Conservation (phyloP, 2,888 invertebrate genomes). For the Spisula solida region DNA sequence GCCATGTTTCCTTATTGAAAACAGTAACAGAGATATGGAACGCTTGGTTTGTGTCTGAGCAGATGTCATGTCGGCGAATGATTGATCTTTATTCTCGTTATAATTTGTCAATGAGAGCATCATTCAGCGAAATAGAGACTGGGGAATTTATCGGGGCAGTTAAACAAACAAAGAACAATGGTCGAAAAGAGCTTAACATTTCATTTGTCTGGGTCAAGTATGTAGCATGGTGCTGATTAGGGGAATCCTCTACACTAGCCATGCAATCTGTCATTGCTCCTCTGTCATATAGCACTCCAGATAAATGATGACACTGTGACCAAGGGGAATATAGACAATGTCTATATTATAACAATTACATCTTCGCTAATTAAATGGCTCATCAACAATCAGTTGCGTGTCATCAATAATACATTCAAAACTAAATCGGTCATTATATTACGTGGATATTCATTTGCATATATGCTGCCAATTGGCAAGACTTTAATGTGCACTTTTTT, state of each 20-base stretch:
- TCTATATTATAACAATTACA: not conserved
- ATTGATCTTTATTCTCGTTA: constrained; percentile 33
- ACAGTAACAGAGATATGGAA: not conserved
- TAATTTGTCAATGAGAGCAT: constrained; percentile 34
- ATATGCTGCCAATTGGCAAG: too few relatives aligned
- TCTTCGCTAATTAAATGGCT: not conserved
- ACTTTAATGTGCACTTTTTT: too few relatives aligned
- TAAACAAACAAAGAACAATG: constrained; percentile 48
- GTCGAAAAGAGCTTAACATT: constrained; percentile 41
- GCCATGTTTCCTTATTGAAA: not conserved
- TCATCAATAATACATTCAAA: not conserved
- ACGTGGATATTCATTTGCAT: too few relatives aligned
- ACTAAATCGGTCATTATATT: not conserved
- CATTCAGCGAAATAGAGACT: constrained; percentile 7
- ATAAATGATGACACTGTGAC: not conserved
- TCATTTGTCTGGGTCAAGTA: constrained; percentile 40
- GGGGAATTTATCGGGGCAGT: constrained; percentile 32
- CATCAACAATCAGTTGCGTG: not conserved
- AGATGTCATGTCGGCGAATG: constrained; percentile 35
- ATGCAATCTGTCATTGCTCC: not conserved
- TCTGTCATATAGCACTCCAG: not conserved
- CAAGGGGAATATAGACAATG: not conserved
- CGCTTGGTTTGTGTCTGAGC: not conserved
- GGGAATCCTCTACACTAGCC: not conserved
- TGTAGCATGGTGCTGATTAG: not conserved